phyloP scores from a whole-genome alignment of 2,797 vertebrate species.

The Zalophus californianus region DNA sequence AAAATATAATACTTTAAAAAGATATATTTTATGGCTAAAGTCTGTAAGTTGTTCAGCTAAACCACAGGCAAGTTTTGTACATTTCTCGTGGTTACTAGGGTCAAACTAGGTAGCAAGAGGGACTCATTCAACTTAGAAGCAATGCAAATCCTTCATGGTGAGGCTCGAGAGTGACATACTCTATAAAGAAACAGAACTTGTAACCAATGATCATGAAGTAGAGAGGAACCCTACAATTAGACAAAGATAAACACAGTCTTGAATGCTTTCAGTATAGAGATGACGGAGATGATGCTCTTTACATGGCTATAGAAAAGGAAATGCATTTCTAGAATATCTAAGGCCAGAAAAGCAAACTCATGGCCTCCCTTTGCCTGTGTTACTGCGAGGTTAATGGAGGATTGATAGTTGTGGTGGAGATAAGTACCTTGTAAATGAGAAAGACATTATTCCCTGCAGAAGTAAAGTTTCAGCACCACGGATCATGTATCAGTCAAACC shows the following conservation, averaged over 20 bases:
- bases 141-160: neutral
- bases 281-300: neutral
- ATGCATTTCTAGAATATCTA: neutral
- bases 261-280: neutral
- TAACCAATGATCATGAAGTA: neutral
- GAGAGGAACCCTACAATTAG: neutral
- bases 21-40: neutral
- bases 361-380: neutral
- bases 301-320: neutral
- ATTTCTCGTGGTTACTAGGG: neutral
- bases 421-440: neutral
- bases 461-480: neutral
- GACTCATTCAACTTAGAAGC: neutral
- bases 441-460: neutral
- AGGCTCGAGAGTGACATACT: neutral
- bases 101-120: neutral
- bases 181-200: neutral
- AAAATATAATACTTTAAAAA: neutral
- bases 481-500: conserved; percentile 30
- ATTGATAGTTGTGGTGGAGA: neutral
- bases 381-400: neutral
- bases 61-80: neutral
- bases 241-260: conserved; percentile 3
- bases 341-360: neutral
- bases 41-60: neutral